Percentiles rank a stretch among this genome's conserved stretches.
phyloP scores from a whole-genome alignment of 1,140 invertebrate species.

The Tribolium castaneum region DNA sequence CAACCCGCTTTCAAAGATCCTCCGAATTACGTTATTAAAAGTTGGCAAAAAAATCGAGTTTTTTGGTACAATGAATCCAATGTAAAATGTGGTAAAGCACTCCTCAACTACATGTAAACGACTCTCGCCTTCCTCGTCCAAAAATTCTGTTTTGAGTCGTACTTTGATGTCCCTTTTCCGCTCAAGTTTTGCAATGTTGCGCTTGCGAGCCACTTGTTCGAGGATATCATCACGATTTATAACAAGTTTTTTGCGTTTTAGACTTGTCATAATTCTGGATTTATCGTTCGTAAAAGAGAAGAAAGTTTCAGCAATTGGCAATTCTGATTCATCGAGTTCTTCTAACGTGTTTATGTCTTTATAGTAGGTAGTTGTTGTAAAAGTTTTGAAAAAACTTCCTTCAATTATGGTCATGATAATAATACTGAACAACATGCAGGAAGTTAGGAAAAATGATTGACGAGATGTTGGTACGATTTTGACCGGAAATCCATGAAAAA shows the following conservation, averaged over 20 bases:
- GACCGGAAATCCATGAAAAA: slow-evolving; percentile 1
- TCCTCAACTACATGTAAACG: slow-evolving; percentile 41
- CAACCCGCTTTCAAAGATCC: slow-evolving; percentile 23
- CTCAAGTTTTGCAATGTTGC: slow-evolving; percentile 28
- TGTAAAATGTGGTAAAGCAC: slow-evolving; percentile 34
- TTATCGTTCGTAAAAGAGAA: slow-evolving; percentile 4
- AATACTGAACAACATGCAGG: slow-evolving; percentile 1
- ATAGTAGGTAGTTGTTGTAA: slow-evolving; percentile 19
- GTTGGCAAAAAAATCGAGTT: slow-evolving; percentile 29
- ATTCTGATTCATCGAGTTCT: slow-evolving; percentile 38
- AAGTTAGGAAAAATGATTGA: background rate
- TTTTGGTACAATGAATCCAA: slow-evolving; percentile 36
- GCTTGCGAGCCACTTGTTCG: background rate
- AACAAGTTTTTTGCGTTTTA: slow-evolving; percentile 7
- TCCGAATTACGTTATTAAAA: slow-evolving; percentile 18
- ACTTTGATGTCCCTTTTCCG: slow-evolving; percentile 29
- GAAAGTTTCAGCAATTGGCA: slow-evolving; percentile 38
- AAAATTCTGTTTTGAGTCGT: background rate
- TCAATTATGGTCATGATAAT: background rate
- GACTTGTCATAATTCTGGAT: slow-evolving; percentile 32
- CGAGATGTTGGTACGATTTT: background rate
- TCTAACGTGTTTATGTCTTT: slow-evolving; percentile 47
- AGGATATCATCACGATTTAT: background rate
- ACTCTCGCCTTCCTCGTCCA: slow-evolving; percentile 15
- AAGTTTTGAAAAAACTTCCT: background rate